Percentiles rank a stretch among this genome's conserved stretches.
These are phyloP conservation scores for Oreortyx pictus DNA, from an alignment of 2,797 vertebrate genomes.

Conservation along the genomic window DNA sequence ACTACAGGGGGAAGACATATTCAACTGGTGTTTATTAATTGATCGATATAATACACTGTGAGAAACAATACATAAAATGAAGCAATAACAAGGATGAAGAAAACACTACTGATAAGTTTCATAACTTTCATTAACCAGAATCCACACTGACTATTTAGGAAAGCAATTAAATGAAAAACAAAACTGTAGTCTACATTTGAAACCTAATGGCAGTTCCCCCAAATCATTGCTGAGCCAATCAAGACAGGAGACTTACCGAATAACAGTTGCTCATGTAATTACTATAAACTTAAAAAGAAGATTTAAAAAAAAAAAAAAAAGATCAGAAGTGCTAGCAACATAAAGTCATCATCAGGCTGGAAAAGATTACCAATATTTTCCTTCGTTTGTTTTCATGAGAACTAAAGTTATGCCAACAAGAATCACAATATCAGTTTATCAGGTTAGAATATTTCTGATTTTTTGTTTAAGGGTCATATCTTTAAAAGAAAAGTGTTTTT, in stretches of 20 bases:
- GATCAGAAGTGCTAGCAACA: too few species aligned
- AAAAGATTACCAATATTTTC: too few species aligned
- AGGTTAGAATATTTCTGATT: not conserved
- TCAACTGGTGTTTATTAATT: not conserved
- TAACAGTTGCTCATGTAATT: not conserved
- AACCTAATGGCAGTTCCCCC: not conserved
- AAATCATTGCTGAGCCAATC: not conserved
- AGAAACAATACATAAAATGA: not conserved
- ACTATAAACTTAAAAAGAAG: not conserved
- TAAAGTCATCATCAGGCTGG: too few species aligned
- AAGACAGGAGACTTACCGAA: not conserved
- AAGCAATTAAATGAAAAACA: not conserved
- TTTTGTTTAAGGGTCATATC: not conserved
- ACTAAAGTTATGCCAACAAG: not conserved
- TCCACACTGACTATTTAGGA: not conserved
- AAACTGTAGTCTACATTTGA: not conserved
- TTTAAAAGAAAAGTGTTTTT: not conserved
- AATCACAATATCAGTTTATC: not conserved
- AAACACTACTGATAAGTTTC: not conserved
- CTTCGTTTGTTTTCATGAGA: accelerated
- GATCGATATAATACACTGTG: not conserved
- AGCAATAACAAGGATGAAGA: not conserved
- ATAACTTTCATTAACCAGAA: not conserved
- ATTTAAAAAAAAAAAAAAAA: too few species aligned
- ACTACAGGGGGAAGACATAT: not conserved